Evolutionary conservation across 1,140 invertebrate genomes (phyloP).

Genomic region (Aporrectodea caliginosa): DNA sequence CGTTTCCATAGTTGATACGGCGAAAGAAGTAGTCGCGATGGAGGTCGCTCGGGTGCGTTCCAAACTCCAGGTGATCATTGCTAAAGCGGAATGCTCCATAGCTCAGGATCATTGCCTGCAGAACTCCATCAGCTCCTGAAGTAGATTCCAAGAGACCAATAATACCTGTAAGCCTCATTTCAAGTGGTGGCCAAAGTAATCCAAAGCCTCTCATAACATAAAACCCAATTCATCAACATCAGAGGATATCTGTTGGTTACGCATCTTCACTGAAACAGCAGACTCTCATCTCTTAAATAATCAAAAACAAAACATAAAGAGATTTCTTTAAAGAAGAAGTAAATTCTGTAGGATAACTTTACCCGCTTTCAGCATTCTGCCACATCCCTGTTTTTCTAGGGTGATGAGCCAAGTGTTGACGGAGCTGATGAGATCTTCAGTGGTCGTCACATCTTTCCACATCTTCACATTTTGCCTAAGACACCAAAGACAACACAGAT

Average conservation of each 20-base stretch:
- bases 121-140: slow-evolving; percentile 73
- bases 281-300: too few relatives aligned
- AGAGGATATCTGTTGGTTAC: too few relatives aligned
- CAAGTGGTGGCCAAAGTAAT: too few relatives aligned
- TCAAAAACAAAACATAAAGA: too few relatives aligned
- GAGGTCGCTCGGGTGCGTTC: slow-evolving; percentile 80
- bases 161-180: too few relatives aligned
- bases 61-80: slow-evolving; percentile 76
- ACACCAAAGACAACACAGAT: too few relatives aligned
- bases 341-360: too few relatives aligned
- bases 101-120: slow-evolving; percentile 84
- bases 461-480: slow-evolving; percentile 65
- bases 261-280: too few relatives aligned
- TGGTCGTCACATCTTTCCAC: slow-evolving; percentile 70
- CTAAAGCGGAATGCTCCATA: slow-evolving; percentile 77
- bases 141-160: too few relatives aligned
- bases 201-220: too few relatives aligned
- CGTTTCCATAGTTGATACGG: slow-evolving; percentile 78
- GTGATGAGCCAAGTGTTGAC: slow-evolving; percentile 81
- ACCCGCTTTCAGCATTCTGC: slow-evolving; percentile 51
- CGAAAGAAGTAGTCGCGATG: slow-evolving; percentile 77
- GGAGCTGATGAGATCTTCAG: slow-evolving; percentile 70
- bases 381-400: slow-evolving; percentile 70
- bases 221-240: too few relatives aligned
- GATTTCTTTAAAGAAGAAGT: too few relatives aligned